These are phyloP conservation scores for Plagiodera versicolora DNA, from an alignment of 2,888 invertebrate species.

Conservation along the genomic window DNA sequence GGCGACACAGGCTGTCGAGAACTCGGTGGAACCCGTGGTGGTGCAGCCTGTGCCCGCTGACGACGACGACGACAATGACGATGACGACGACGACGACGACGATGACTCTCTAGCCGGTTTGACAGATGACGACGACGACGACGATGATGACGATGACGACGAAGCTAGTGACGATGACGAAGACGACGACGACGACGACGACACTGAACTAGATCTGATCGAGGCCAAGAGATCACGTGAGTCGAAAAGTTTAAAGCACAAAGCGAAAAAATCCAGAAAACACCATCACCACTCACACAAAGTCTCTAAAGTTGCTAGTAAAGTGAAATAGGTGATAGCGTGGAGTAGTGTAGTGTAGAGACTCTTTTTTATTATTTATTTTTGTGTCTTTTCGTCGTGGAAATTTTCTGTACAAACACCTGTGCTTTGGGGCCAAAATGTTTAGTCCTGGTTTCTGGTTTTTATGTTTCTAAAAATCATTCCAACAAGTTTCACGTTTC, in stretches of 20 bases:
- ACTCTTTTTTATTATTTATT: slow-evolving; percentile 16
- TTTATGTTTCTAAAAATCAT: background rate
- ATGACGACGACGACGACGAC: slow-evolving; percentile 62
- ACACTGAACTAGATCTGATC: slow-evolving; percentile 69
- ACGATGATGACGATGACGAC: slow-evolving; percentile 62
- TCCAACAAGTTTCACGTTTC: background rate
- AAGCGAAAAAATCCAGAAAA: slow-evolving; percentile 48
- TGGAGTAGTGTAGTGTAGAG: slow-evolving; percentile 24
- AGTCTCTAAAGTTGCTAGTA: slow-evolving; percentile 38
- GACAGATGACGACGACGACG: slow-evolving; percentile 54
- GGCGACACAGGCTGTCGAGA: slow-evolving; percentile 40
- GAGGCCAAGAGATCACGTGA: slow-evolving; percentile 81
- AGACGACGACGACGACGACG: slow-evolving; percentile 68
- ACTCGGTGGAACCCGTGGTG: slow-evolving; percentile 46
- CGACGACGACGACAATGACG: slow-evolving; percentile 54
- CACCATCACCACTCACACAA: slow-evolving; percentile 38
- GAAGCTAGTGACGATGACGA: slow-evolving; percentile 68
- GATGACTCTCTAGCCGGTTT: slow-evolving; percentile 58
- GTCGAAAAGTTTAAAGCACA: slow-evolving; percentile 65
- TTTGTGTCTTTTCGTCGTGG: slow-evolving; percentile 19
- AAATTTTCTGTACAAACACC: slow-evolving; percentile 26
- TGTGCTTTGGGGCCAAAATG: slow-evolving; percentile 22
- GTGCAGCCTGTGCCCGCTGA: slow-evolving; percentile 51
- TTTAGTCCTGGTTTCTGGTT: slow-evolving; percentile 22
- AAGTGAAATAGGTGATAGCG: slow-evolving; percentile 44